These are phyloP conservation scores for Lymantria monacha DNA, from an alignment of 2,888 invertebrate species.

Conservation along the genomic window DNA sequence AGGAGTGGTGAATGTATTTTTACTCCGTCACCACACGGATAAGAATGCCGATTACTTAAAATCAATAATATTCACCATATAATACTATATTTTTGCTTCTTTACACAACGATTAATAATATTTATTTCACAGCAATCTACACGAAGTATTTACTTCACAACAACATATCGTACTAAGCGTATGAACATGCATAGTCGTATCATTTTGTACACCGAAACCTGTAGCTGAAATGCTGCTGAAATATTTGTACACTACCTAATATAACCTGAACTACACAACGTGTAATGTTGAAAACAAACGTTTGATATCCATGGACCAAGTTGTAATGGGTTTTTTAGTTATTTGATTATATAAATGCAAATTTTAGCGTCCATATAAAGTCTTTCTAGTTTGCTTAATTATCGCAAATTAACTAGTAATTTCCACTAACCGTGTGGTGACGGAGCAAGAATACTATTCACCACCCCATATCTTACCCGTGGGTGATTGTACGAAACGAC, in stretches of 20 bases:
- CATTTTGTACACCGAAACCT: constrained; percentile 15
- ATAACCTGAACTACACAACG: constrained; percentile 4
- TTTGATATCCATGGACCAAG: background rate
- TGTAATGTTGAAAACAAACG: background rate
- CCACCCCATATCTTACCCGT: too few relatives aligned
- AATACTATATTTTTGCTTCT: too few relatives aligned
- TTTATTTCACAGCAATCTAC: too few relatives aligned
- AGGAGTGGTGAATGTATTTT: too few relatives aligned
- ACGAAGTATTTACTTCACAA: too few relatives aligned
- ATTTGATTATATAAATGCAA: constrained; percentile 28
- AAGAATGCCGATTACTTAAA: too few relatives aligned
- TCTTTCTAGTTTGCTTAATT: constrained; percentile 23
- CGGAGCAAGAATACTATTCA: too few relatives aligned
- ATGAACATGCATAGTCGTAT: constrained; percentile 28
- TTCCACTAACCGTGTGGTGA: too few relatives aligned
- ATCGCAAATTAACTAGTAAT: constrained; percentile 15
- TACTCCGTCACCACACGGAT: too few relatives aligned
- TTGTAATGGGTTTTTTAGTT: constrained; percentile 1
- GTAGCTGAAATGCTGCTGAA: constrained; percentile 20
- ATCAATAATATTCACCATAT: too few relatives aligned
- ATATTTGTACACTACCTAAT: constrained; percentile 11
- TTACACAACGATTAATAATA: too few relatives aligned
- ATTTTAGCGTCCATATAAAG: constrained; percentile 30
- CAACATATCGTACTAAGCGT: constrained; percentile 18
- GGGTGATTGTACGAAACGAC: too few relatives aligned